Conservation (phyloP, 2,797 vertebrate species). For the Lagorchestes hirsutus region DNA sequence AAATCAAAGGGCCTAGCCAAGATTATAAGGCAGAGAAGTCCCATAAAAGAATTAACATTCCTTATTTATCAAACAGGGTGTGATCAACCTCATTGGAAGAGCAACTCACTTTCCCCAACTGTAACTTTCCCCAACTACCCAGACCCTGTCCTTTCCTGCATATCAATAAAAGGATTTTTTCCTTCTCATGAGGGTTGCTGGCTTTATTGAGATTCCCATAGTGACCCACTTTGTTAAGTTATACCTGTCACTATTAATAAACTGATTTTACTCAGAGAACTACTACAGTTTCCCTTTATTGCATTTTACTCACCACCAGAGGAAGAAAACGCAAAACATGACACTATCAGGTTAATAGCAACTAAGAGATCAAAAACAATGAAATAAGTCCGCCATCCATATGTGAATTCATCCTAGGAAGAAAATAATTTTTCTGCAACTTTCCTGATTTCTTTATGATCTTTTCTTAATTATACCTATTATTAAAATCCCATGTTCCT, state of each 20-base stretch:
- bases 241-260: background rate
- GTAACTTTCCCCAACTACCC: background rate
- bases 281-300: background rate
- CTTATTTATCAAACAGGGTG: background rate
- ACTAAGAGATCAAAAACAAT: background rate
- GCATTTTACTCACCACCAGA: background rate
- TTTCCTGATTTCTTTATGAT: constrained; percentile 55
- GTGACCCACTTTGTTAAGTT: background rate
- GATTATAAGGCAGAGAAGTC: background rate
- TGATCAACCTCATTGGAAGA: background rate
- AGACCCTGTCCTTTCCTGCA: background rate
- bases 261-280: background rate
- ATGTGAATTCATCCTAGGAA: constrained; percentile 43
- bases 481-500: constrained; percentile 39
- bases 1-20: background rate
- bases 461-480: constrained; percentile 34
- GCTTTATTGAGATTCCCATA: background rate
- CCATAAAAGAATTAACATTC: background rate
- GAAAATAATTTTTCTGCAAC: background rate
- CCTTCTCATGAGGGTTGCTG: background rate
- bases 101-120: background rate
- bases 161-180: background rate
- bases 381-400: background rate
- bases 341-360: background rate
- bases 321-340: background rate